These are phyloP conservation scores for Erythrolamprus reginae DNA, from an alignment of 2,113 vertebrate species.

Conservation along the genomic window DNA sequence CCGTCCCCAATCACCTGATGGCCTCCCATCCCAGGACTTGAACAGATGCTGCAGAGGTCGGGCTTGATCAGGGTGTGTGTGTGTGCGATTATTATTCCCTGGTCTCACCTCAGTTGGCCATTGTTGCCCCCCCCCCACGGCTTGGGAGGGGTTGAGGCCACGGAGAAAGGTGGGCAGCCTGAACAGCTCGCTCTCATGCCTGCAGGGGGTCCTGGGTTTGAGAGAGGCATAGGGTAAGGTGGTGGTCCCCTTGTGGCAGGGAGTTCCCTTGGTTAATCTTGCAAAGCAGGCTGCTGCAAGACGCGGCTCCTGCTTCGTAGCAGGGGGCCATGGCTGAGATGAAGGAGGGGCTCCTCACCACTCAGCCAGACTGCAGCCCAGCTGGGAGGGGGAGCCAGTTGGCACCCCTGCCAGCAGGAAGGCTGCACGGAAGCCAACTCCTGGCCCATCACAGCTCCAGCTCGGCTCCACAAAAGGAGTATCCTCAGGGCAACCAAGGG, in stretches of 20 bases:
- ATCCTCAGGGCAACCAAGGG: neutral
- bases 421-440: neutral
- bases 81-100: neutral
- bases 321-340: neutral
- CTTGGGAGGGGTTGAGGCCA: neutral
- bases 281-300: neutral
- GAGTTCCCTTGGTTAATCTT: neutral
- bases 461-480: no score
- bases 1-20: neutral
- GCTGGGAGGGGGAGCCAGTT: neutral
- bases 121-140: neutral
- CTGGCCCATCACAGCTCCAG: neutral
- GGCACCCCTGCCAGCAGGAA: neutral
- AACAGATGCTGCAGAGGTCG: neutral
- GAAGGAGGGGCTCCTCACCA: neutral
- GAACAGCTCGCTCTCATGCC: neutral
- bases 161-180: neutral
- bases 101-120: fast-evolving
- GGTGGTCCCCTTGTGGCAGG: neutral
- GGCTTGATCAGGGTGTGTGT: neutral
- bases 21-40: neutral
- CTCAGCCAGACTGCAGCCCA: neutral
- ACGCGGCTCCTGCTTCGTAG: neutral
- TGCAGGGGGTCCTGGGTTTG: neutral
- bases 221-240: neutral